Percentiles rank a stretch among this genome's conserved stretches.
Evolutionary conservation across 2,888 invertebrate genomes (phyloP).

Genomic region (Alitta virens): DNA sequence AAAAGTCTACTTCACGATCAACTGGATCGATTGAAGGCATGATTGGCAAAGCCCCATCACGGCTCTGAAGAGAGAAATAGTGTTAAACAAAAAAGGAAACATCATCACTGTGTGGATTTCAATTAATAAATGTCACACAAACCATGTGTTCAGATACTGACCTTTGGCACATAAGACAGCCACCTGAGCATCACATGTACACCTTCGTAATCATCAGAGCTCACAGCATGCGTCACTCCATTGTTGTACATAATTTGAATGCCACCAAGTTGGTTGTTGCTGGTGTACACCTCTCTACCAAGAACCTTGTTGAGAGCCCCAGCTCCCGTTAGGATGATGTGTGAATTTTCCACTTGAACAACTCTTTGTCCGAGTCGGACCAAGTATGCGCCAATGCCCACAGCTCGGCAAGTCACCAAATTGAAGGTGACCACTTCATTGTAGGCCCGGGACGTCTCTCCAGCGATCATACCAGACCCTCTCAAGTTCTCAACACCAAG

Average conservation of each 20-base stretch:
- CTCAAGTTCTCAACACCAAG: slow-evolving; percentile 91
- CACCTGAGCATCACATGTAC: slow-evolving; percentile 76
- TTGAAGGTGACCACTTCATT: slow-evolving; percentile 91
- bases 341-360: slow-evolving; percentile 89
- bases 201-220: slow-evolving; percentile 86
- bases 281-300: slow-evolving; percentile 96
- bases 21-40: slow-evolving; percentile 68
- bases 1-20: slow-evolving; percentile 79
- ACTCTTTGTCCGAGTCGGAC: slow-evolving; percentile 87
- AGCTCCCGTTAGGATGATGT: slow-evolving; percentile 96
- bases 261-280: slow-evolving; percentile 96
- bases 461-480: slow-evolving; percentile 92
- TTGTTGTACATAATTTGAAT: slow-evolving; percentile 99
- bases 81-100: too few relatives aligned
- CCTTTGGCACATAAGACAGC: slow-evolving; percentile 91
- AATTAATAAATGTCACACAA: too few relatives aligned
- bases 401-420: slow-evolving; percentile 90
- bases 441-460: slow-evolving; percentile 95
- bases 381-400: slow-evolving; percentile 96
- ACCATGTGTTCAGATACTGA: slow-evolving; percentile 49
- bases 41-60: slow-evolving; percentile 46
- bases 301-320: slow-evolving; percentile 92
- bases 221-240: slow-evolving; percentile 92
- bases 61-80: slow-evolving; percentile 31
- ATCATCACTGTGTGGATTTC: too few relatives aligned